Evolutionary conservation across 2,113 vertebrate species (phyloP).

Genomic region (Lonchura striata): DNA sequence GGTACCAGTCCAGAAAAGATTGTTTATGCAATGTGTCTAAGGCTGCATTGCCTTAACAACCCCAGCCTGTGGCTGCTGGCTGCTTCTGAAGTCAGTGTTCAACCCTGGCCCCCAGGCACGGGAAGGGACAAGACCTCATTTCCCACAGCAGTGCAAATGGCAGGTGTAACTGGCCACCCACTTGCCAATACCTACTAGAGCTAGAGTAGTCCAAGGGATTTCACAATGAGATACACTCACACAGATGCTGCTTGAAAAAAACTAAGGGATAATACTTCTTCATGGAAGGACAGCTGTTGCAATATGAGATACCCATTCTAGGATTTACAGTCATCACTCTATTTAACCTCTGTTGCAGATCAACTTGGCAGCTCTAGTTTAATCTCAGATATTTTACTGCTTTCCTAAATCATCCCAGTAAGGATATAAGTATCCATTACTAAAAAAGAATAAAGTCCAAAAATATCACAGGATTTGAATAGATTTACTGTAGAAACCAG

Average conservation of each 20-base stretch:
- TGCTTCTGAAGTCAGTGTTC: background rate
- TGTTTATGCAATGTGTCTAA: background rate
- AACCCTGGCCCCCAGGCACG: background rate
- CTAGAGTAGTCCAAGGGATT: background rate
- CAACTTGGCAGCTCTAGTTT: background rate
- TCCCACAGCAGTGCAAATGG: background rate
- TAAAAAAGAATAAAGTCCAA: background rate
- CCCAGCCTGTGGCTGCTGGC: background rate
- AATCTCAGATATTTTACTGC: background rate
- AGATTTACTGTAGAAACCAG: background rate
- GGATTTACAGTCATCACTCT: background rate
- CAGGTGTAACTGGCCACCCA: background rate
- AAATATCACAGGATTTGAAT: background rate
- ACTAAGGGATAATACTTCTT: background rate
- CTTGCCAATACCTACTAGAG: background rate
- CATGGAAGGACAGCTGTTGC: background rate
- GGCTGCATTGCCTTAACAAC: background rate
- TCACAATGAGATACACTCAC: background rate
- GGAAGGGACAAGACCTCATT: background rate
- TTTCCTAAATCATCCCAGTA: background rate
- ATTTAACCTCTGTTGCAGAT: background rate
- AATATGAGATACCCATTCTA: background rate
- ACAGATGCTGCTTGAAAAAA: background rate
- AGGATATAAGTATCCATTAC: background rate
- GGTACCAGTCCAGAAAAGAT: background rate